These are phyloP conservation scores for Amphipoea lucens DNA, from an alignment of 2,888 invertebrate species.

Conservation along the genomic window DNA sequence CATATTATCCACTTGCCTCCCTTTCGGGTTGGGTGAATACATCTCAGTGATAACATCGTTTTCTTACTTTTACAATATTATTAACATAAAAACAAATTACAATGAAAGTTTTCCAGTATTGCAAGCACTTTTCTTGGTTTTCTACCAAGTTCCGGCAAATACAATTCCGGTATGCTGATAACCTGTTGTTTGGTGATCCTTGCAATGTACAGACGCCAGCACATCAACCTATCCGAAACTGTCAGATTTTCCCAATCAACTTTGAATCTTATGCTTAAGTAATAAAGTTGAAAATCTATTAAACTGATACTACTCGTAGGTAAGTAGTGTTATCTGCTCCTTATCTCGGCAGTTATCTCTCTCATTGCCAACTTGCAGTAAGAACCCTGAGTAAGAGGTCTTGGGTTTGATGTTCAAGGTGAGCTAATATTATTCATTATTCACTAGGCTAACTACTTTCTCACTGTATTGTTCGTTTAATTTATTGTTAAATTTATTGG, in stretches of 20 bases:
- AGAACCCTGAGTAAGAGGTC: not conserved
- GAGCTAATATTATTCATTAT: not conserved
- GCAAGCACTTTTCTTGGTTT: slow-evolving; percentile 9
- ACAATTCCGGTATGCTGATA: slow-evolving; percentile 89
- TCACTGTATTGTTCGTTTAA: not conserved
- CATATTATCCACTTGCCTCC: too few relatives aligned
- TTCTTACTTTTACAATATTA: too few relatives aligned
- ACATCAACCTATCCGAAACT: too few relatives aligned
- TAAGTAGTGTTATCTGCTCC: slow-evolving; percentile 50
- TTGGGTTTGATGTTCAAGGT: not conserved
- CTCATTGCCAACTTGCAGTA: not conserved
- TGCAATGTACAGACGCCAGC: slow-evolving; percentile 73
- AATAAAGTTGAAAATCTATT: too few relatives aligned
- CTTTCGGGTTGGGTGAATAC: too few relatives aligned
- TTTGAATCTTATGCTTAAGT: too few relatives aligned
- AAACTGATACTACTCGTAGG: slow-evolving; percentile 80
- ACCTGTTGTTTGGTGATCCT: slow-evolving; percentile 88
- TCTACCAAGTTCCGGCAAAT: slow-evolving; percentile 91
- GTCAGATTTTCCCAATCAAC: too few relatives aligned
- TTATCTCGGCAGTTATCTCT: not conserved
- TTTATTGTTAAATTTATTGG: too few relatives aligned
- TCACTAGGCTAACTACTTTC: not conserved
- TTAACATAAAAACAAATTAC: too few relatives aligned
- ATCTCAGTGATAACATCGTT: too few relatives aligned
- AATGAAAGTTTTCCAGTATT: not conserved